Evolutionary conservation across 2,888 invertebrate genomes (phyloP).

Genomic region (Pemphredon lugubris): DNA sequence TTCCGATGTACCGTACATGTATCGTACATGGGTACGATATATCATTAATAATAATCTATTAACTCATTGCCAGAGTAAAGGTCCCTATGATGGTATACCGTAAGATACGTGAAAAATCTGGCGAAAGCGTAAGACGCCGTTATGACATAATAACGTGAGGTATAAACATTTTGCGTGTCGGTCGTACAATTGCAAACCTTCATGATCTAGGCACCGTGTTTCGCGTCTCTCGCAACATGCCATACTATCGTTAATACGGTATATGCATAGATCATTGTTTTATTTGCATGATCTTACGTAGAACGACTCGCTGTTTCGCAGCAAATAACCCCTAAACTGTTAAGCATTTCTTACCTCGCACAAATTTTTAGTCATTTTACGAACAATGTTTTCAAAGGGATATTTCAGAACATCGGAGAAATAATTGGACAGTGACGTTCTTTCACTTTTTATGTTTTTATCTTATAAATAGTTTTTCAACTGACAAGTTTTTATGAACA

Average conservation of each 20-base stretch:
- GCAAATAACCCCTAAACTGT: conserved; percentile 3
- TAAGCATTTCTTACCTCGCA: neutral
- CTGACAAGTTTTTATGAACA: neutral
- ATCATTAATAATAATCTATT: no score
- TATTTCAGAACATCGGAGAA: no score
- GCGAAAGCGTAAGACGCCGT: neutral
- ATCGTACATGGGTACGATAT: no score
- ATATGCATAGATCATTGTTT: conserved; percentile 49
- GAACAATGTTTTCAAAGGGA: conserved; percentile 6
- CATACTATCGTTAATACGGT: conserved; percentile 56
- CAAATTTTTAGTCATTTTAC: neutral
- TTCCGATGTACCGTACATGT: no score
- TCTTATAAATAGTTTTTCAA: neutral
- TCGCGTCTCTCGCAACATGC: conserved; percentile 55
- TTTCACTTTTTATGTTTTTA: neutral
- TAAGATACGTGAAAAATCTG: neutral
- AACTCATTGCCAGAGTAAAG: no score
- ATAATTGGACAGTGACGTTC: neutral
- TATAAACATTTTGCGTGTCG: conserved; percentile 58
- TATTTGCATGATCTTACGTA: conserved; percentile 45
- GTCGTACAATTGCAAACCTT: conserved; percentile 40
- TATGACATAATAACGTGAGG: conserved; percentile 48
- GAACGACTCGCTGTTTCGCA: conserved; percentile 38
- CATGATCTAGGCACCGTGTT: conserved; percentile 56
- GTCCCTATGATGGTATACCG: no score